Conservation (phyloP, 2,113 vertebrate species). For the Pelvicachromis taeniatus region DNA sequence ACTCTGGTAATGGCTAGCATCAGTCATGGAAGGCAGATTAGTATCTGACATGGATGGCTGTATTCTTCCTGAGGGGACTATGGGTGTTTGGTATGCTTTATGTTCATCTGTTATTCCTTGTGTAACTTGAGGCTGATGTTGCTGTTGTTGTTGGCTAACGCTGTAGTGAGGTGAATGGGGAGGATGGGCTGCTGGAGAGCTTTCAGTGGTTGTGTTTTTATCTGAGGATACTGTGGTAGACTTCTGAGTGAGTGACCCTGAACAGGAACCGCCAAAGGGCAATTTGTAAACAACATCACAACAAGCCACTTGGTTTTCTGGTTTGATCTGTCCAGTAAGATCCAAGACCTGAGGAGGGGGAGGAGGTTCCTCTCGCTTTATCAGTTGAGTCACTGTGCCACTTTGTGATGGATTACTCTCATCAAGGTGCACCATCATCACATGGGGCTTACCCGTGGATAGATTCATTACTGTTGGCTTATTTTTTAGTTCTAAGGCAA, state of each 20-base stretch:
- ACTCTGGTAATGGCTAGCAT: constrained; percentile 81
- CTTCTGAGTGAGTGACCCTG: constrained; percentile 82
- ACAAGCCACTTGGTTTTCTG: constrained; percentile 91
- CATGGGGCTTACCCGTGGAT: constrained; percentile 83
- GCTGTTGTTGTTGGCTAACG: constrained; percentile 69
- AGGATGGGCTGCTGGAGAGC: constrained; percentile 58
- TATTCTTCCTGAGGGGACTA: constrained; percentile 77
- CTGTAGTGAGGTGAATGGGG: constrained; percentile 61
- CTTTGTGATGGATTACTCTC: constrained; percentile 71
- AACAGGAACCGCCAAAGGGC: constrained; percentile 89
- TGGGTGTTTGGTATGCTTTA: constrained; percentile 72
- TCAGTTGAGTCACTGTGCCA: constrained; percentile 82
- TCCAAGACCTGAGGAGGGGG: constrained; percentile 81
- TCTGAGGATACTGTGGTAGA: constrained; percentile 77
- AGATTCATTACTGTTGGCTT: constrained; percentile 79
- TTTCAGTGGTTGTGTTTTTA: constrained; percentile 64
- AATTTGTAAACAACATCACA: constrained; percentile 97
- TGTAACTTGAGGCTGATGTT: constrained; percentile 62
- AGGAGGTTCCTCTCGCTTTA: constrained; percentile 80
- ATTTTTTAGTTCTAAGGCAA: constrained; percentile 84
- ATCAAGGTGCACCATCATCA: constrained; percentile 94
- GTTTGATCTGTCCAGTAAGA: constrained; percentile 85
- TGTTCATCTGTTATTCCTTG: constrained; percentile 76
- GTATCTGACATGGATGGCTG: constrained; percentile 95
- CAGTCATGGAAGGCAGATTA: constrained; percentile 78